A percentile compares a stretch with the other conserved stretches of the same genome.
phyloP scores from a whole-genome alignment of 2,888 invertebrate genomes.

The Calameuta pallipes region DNA sequence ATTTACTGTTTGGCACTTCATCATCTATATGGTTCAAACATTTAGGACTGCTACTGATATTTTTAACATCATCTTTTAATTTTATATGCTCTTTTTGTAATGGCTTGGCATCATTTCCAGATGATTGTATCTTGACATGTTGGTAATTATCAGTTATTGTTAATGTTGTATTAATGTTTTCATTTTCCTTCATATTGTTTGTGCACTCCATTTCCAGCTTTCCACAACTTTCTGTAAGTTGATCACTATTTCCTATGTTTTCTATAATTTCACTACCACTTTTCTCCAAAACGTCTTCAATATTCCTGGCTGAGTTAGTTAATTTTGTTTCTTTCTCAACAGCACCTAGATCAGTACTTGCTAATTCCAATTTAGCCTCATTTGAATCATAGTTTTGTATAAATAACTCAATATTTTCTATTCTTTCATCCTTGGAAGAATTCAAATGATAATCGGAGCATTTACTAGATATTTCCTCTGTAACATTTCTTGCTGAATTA shows the following conservation, averaged over 20 bases:
- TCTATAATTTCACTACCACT: background rate
- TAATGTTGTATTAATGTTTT: background rate
- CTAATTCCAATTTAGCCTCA: background rate
- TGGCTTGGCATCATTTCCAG: background rate
- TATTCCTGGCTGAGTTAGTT: background rate
- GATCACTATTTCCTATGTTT: background rate
- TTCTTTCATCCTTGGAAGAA: constrained; percentile 35
- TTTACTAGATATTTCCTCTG: background rate
- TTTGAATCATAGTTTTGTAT: constrained; percentile 30
- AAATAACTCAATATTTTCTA: constrained; percentile 40
- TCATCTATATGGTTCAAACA: background rate
- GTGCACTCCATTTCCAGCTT: background rate
- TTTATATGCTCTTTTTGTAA: too few relatives aligned
- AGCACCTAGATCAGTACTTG: background rate
- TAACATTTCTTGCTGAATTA: background rate
- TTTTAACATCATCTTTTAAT: background rate
- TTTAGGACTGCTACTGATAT: background rate
- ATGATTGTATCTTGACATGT: background rate
- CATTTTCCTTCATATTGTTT: background rate
- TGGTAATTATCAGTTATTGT: background rate
- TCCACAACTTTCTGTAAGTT: background rate
- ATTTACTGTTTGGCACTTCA: background rate
- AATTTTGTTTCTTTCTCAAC: background rate
- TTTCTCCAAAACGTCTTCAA: background rate
- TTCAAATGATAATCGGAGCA: constrained; percentile 7